Conservation (phyloP, 2,888 invertebrate genomes). For the Crocallis elinguaria region DNA sequence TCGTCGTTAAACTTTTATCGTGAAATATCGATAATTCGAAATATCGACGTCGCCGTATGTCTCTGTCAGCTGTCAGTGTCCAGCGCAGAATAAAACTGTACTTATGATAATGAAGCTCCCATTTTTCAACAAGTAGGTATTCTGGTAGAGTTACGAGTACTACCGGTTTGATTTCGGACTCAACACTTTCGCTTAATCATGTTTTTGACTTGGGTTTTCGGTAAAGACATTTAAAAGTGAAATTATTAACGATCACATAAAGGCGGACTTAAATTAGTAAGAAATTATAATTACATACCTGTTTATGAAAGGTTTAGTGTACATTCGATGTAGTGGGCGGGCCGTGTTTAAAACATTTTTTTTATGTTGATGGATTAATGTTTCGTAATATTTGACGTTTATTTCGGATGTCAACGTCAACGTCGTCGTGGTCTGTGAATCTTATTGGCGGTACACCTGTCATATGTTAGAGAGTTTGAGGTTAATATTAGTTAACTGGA, state of each 20-base stretch:
- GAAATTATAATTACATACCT: neutral
- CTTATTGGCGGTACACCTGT: too few species aligned
- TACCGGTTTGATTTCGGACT: conserved; percentile 7
- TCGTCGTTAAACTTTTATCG: conserved; percentile 21
- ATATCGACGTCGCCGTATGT: conserved; percentile 16
- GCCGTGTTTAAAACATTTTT: neutral
- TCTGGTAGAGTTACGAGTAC: too few species aligned
- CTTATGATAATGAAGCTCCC: conserved; percentile 9
- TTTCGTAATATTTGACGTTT: too few species aligned
- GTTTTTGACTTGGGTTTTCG: too few species aligned
- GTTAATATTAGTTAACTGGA: too few species aligned
- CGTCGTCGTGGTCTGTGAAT: too few species aligned
- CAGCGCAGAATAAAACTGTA: conserved; percentile 12
- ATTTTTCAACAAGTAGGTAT: conserved; percentile 20
- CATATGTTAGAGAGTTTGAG: too few species aligned
- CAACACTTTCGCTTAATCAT: conserved; percentile 19
- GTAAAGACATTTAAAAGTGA: conserved; percentile 9
- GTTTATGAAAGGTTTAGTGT: neutral
- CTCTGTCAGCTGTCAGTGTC: conserved; percentile 18
- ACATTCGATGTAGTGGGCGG: neutral
- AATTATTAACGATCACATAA: conserved; percentile 17
- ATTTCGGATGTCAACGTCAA: too few species aligned
- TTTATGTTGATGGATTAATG: too few species aligned
- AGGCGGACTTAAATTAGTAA: neutral
- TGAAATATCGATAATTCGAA: conserved; percentile 17